Evolutionary conservation across 2,113 vertebrate species (phyloP).

Genomic region (Nannospalax galili): DNA sequence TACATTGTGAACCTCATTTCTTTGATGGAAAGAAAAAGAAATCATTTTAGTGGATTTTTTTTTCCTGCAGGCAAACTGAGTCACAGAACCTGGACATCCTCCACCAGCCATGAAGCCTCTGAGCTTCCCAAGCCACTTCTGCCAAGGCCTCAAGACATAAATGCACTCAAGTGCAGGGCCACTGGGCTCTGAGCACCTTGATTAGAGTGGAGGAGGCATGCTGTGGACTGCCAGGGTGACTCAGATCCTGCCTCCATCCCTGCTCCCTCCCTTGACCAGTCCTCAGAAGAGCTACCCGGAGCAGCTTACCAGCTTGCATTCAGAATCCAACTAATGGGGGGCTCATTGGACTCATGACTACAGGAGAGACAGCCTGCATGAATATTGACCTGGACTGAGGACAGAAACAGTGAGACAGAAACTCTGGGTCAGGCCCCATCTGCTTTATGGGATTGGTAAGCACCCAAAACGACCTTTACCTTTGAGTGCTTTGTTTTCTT

Average conservation of each 20-base stretch:
- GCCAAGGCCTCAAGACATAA: background rate
- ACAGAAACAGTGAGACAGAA: background rate
- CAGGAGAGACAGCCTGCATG: background rate
- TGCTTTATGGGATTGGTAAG: background rate
- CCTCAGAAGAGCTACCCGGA: background rate
- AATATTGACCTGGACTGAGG: background rate
- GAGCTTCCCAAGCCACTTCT: background rate
- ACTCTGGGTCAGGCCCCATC: background rate
- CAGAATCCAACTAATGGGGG: background rate
- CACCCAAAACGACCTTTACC: background rate
- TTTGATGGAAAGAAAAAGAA: conserved; percentile 31
- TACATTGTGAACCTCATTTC: conserved; percentile 4
- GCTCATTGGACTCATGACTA: background rate
- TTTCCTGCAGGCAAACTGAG: conserved; percentile 46
- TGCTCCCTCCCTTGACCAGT: background rate
- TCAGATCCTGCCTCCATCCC: background rate
- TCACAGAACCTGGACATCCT: background rate
- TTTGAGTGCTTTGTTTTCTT: background rate
- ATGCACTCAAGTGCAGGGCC: background rate
- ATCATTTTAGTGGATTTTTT: conserved; percentile 43
- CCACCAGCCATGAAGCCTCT: background rate
- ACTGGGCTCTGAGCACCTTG: rapidly evolving
- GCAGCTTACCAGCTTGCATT: background rate
- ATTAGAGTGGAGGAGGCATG: rapidly evolving
- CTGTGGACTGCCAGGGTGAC: background rate